Conservation (phyloP, 1,140 invertebrate species). For the Brachionus asplanchnoidis region DNA sequence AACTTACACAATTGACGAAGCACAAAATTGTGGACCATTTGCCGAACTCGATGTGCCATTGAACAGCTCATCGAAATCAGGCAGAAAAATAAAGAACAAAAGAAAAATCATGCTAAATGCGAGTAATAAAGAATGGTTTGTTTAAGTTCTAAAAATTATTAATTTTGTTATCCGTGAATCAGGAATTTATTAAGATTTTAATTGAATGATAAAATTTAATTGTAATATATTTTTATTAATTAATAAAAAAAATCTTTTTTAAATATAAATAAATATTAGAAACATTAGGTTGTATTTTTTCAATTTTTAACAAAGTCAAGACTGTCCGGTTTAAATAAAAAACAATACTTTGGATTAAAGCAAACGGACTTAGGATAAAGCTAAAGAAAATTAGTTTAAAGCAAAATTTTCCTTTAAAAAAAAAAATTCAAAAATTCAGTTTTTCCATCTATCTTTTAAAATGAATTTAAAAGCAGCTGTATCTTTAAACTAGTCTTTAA, state of each 20-base stretch:
- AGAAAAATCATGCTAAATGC: not conserved
- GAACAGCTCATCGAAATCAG: not conserved
- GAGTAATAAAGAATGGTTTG: conserved; percentile 38
- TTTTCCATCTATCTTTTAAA: no score
- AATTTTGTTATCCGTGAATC: not conserved
- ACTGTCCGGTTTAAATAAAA: no score
- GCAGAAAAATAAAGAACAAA: not conserved
- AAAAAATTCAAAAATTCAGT: no score
- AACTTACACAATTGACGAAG: conserved; percentile 83
- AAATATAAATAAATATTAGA: not conserved
- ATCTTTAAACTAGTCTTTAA: no score
- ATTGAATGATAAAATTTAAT: not conserved
- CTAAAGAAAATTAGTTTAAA: not conserved
- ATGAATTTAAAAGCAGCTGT: no score
- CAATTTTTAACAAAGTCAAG: no score
- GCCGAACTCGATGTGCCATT: conserved; percentile 3
- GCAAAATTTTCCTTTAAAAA: no score
- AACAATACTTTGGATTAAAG: no score
- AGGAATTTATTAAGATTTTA: not conserved
- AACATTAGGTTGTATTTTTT: no score
- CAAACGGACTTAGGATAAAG: no score
- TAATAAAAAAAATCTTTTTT: not conserved
- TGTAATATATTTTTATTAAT: not conserved
- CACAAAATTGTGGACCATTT: conserved; percentile 55
- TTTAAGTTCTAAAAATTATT: not conserved